Evolutionary conservation across 2,113 vertebrate genomes (phyloP), one percentile per base, ranked within the genome.

Genomic region (Willisornis vidua): DNA sequence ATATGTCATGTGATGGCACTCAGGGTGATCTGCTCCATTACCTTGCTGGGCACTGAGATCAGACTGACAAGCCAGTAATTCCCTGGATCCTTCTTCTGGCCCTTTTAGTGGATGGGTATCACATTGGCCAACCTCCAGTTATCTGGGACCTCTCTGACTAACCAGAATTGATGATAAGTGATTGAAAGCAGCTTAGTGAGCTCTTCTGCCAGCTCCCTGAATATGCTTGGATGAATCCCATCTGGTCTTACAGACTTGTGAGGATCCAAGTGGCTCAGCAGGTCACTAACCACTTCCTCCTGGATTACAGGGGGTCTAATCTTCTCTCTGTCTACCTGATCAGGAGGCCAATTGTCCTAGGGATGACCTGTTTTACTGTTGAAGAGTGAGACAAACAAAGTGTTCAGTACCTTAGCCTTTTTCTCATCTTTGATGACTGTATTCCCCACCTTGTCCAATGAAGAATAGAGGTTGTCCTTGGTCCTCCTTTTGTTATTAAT

Each of bases 361-460:
- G 45, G 18, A 68, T 9, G 68, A 45, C 29, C 17, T 2, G 9
- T 37, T 11, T 45, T 23, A 23, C 26, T 77, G 26, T 8, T 45
- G 73, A 59, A 33, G 20, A 67, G 25, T 35, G 25, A 54, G 37
- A 55, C 18, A 70, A 46, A 70, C 39, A 61, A 28, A 22, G 23
- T 54, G 46, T 10, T 54, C 26, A 45, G 9, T 46, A 28, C 9
- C 28, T 46, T 23, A 39, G 12, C 28, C 15, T n/a, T 62, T 20
- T 68, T 3, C 55, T 54, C 33, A 10, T 19, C 65, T 39, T 55
- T 54, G 39, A 15, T 55, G 3, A 29, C 28, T 55, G 1, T n/a
- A 78, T 28, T 55, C 12, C 15, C 22, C 14, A 4, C 0, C 0
- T 31, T 9, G 37, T 14, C 18, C n/a, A 39, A 41, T n/a, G 41